These are phyloP conservation scores for Ardeotis arabs DNA, from an alignment of 2,113 vertebrate species.

Conservation along the genomic window DNA sequence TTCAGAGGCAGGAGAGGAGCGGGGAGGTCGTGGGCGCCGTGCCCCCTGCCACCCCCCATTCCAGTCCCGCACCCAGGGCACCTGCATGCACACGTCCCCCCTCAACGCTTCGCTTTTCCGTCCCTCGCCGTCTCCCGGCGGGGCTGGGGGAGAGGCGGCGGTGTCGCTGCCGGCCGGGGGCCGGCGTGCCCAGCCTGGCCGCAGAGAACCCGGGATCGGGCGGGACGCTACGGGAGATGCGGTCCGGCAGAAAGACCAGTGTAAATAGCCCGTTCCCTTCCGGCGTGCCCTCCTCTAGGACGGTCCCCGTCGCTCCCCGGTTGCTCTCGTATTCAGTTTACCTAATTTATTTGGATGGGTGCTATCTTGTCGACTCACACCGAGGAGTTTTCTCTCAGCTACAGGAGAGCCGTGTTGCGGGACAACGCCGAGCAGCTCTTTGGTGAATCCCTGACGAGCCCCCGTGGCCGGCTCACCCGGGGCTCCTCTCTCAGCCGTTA, in stretches of 20 bases:
- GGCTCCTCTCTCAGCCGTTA: conserved; percentile 62
- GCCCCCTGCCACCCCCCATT: not conserved
- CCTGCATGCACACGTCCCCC: not conserved
- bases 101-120: not conserved
- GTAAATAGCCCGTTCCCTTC: conserved; percentile 72
- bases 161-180: not conserved
- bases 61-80: not conserved
- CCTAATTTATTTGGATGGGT: conserved; percentile 82
- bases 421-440: conserved; percentile 70
- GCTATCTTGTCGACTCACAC: conserved; percentile 70
- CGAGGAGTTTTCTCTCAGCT: conserved; percentile 56
- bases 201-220: not conserved
- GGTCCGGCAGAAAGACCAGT: conserved; percentile 35
- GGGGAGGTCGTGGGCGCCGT: not conserved
- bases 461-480: conserved; percentile 75
- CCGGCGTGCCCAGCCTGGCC: not conserved
- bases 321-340: conserved; percentile 50
- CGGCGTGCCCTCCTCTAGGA: conserved; percentile 45
- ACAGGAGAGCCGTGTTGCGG: conserved; percentile 72
- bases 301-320: not conserved
- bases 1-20: not conserved
- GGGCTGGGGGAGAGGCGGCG: not conserved
- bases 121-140: not conserved
- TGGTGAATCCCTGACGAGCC: conserved; percentile 65
- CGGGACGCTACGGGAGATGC: not conserved